Conservation (phyloP, 2,888 invertebrate genomes). For the Caradrina clavipalpis region DNA sequence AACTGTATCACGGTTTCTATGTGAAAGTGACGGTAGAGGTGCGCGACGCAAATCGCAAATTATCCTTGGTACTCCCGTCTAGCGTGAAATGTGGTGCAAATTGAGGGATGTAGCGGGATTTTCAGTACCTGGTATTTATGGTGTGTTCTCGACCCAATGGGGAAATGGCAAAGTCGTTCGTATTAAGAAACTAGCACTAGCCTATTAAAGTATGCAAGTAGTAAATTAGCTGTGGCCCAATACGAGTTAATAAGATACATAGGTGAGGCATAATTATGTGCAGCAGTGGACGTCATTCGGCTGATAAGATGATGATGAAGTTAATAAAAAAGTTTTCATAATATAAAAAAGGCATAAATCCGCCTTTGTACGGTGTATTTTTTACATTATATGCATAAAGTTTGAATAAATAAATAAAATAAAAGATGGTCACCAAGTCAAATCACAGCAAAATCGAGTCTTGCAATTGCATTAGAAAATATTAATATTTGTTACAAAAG, state of each 20-base stretch:
- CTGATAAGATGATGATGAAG: no score
- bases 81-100: slow-evolving; percentile 51
- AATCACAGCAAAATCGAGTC: background rate
- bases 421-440: no score
- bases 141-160: background rate
- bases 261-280: no score
- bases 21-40: slow-evolving; percentile 76
- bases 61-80: slow-evolving; percentile 83
- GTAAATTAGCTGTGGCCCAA: background rate
- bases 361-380: no score
- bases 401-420: no score
- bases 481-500: no score
- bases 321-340: no score
- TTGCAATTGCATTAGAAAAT: background rate
- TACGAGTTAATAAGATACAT: no score
- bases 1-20: slow-evolving; percentile 67
- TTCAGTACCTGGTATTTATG: background rate
- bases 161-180: background rate
- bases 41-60: slow-evolving; percentile 85
- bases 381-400: no score
- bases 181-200: background rate
- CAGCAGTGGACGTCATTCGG: no score
- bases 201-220: background rate
- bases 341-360: no score
- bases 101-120: slow-evolving; percentile 29